These are phyloP conservation scores for Rhinolophus sinicus DNA, from an alignment of 2,113 vertebrate genomes.

Conservation along the genomic window DNA sequence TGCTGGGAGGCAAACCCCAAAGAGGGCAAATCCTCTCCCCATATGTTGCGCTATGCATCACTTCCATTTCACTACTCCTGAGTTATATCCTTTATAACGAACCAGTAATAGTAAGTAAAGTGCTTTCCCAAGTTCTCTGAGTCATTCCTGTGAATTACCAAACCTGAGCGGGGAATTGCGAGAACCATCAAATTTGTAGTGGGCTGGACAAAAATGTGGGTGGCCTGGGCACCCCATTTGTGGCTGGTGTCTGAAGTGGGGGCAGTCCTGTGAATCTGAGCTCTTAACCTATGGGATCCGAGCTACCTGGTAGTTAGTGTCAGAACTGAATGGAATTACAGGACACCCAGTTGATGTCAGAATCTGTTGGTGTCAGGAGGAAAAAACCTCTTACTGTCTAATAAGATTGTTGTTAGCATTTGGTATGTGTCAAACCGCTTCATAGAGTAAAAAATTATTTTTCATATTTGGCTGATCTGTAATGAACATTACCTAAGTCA, in stretches of 20 bases:
- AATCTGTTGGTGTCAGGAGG: not conserved
- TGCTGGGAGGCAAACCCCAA: not conserved
- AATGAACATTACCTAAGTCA: not conserved
- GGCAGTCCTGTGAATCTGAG: not conserved
- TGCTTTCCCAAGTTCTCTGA: not conserved
- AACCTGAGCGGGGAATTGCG: not conserved
- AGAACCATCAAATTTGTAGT: not conserved
- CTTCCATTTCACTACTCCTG: not conserved
- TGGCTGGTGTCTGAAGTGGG: not conserved
- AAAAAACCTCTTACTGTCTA: not conserved
- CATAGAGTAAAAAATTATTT: not conserved
- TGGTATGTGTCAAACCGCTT: not conserved
- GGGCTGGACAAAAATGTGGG: not conserved
- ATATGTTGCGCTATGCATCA: not conserved
- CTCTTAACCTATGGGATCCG: not conserved
- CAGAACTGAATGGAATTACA: not conserved
- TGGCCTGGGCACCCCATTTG: not conserved
- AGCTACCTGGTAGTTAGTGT: not conserved
- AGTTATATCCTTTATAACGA: not conserved
- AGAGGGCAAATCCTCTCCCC: not conserved
- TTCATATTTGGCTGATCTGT: not conserved
- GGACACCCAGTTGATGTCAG: not conserved
- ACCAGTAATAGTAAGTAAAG: not conserved
- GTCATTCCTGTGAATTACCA: not conserved
- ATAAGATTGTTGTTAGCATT: not conserved